These are phyloP conservation scores for Theropithecus gelada DNA, from an alignment of 2,113 vertebrate species.

Conservation along the genomic window DNA sequence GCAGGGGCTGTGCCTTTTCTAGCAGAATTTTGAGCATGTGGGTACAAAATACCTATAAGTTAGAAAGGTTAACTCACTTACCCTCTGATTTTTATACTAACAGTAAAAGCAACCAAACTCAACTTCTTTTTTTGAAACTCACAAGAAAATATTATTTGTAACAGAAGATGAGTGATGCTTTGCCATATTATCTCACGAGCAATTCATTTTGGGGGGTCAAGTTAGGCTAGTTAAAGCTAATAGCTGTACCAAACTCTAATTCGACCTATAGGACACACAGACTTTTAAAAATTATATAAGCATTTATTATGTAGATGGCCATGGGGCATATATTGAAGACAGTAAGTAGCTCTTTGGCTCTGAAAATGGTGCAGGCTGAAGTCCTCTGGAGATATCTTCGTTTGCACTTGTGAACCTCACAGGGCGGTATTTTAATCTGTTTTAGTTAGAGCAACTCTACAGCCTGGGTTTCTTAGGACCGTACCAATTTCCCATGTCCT, in stretches of 20 bases:
- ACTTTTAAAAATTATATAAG: neutral
- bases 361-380: neutral
- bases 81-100: neutral
- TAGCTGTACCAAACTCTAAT: neutral
- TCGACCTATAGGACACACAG: neutral
- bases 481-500: neutral
- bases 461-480: neutral
- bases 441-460: neutral
- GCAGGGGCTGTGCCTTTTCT: neutral
- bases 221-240: neutral
- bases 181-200: neutral
- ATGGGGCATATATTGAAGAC: neutral
- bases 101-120: conserved; percentile 2
- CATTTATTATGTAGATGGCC: neutral
- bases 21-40: neutral
- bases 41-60: neutral
- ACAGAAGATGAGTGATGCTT: neutral
- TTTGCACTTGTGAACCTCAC: neutral
- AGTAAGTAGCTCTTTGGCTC: neutral
- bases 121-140: neutral
- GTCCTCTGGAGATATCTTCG: no score
- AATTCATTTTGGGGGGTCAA: neutral
- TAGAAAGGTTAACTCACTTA: neutral
- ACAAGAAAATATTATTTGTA: neutral
- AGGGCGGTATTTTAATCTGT: neutral